Evolutionary conservation across 1,140 invertebrate genomes (phyloP), one percentile per base, ranked within the genome.

Genomic region (Mycetomoellerius zeteki): DNA sequence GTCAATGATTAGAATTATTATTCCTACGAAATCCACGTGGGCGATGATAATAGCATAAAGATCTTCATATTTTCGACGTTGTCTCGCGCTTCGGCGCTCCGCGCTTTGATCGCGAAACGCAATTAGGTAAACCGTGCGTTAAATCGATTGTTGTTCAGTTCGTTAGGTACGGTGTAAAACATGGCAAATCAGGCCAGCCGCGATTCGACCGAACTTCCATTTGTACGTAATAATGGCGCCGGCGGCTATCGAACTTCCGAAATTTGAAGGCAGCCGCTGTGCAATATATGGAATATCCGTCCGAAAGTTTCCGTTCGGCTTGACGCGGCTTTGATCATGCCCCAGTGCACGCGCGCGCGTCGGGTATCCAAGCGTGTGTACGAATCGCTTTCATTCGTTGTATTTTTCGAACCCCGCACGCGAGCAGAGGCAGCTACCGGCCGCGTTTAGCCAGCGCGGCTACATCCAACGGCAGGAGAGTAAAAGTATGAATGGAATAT

Each of bases 231-330:
- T 91, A 90, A 90, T 91, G 72, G 86, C 64, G 71, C 69, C 56
- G 80, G 54, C 43, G 58, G 81, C 76, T 90, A 75, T 58, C 78
- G 64, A 84, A 86, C 89, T 90, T 88, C 37, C 76, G 82, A 86
- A 90, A 91, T 90, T 86, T 85, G 71, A 81, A 84, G 67, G 62
- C 64, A 81, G 60, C 52, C 81, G 82, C 37, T 52, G 60, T 24
- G 56, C 77, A 76, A 91, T 88, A 90, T 86, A 80, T 89, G 86
- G 85, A 86, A 89, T 89, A 88, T 87, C 86, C 86, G 86, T 86
- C 56, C 65, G 60, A 88, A 86, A 90, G 78, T 90, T 90, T 80
- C 30, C 27, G 43, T 64, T 81, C 58, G 72, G 54, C 37, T 71
- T 80, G 89, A 90, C 80, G 82, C 73, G 75, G 87, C 89, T 88